Base-by-base conservation (phyloP, 2,888 invertebrate species). In the Xanthorhoe designata region DNA sequence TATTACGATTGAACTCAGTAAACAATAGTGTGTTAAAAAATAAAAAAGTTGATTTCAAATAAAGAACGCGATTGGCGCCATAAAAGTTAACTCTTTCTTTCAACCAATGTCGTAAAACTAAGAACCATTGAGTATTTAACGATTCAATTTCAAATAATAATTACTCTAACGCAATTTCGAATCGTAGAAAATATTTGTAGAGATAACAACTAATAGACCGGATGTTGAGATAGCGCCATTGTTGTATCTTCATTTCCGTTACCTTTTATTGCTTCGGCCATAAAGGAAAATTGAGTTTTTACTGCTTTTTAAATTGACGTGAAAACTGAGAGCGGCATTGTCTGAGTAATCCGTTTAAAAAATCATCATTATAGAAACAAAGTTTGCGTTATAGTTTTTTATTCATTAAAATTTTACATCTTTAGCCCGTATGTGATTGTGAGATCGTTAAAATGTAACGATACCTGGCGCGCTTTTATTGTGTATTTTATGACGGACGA, bases 401-500 rank as follows among this genome's bases (percentile, higher is more conserved):
- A 77, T 77, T 81, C 74, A 81, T 81, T 80, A 78, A 78, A 81
- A 82, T 84, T 84, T 85, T 83, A 84, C 79, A 79, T 75, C 80
- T 76, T 54, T 51, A 71, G 81, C 92, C 93, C 93, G 90, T 92
- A 92, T 92, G 83, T 90, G 88, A 90, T 89, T 87, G 86, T 80
- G 72, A 68, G 86, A 86, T 91, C 91, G 93, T 92, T 91, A 92
- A 92, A 92, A 82, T 83, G 83, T 89, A 90, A 89, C 89, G 86
- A 89, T 90, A 83, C 80, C 83, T 80, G 86, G 86, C 83, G 86
- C 86, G 87, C 84, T 91, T 89, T 91, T 92, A 92, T 91, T 86
- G 85, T 89, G 78, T 76, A 71, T 87, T 92, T 92, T 92, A 92
- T 86, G 92, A 86, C 82, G 78, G 85, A 86, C 83, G 86, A 89